phyloP scores from a whole-genome alignment of 2,113 vertebrate genomes.

The Monopterus albus region DNA sequence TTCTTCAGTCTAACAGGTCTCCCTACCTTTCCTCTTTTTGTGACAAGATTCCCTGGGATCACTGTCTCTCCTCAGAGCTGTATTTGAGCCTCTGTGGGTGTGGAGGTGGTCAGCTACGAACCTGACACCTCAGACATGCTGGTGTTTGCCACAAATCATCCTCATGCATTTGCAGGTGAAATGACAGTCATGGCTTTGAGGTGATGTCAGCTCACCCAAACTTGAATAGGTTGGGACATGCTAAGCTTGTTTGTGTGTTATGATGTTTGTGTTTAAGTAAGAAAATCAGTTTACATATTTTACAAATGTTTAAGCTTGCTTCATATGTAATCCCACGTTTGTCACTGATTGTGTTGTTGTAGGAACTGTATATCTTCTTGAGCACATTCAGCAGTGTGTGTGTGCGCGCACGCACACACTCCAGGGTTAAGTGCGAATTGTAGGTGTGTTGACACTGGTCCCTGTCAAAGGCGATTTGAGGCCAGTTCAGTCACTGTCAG shows the following conservation, averaged over 20 bases:
- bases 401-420: conserved; percentile 1
- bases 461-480: conserved; percentile 82
- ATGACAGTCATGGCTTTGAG: conserved; percentile 66
- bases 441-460: conserved; percentile 74
- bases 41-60: conserved; percentile 25
- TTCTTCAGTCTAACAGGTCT: conserved; percentile 13
- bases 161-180: conserved; percentile 61
- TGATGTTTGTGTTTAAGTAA: neutral
- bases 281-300: conserved; percentile 27
- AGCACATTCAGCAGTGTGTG: conserved; percentile 7
- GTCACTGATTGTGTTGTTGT: conserved; percentile 1
- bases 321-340: conserved; percentile 9
- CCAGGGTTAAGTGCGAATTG: conserved; percentile 17
- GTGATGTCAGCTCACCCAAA: conserved; percentile 63
- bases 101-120: conserved; percentile 48
- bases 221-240: conserved; percentile 50
- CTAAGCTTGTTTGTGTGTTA: conserved; percentile 6
- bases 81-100: conserved; percentile 23
- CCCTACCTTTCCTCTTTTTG: conserved; percentile 4
- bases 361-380: conserved; percentile 22
- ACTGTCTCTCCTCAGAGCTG: conserved; percentile 19
- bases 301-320: neutral
- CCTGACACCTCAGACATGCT: conserved; percentile 19
- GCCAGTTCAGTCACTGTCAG: conserved; percentile 84
- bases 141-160: conserved; percentile 44